Percentiles rank a stretch among this genome's conserved stretches.
phyloP scores from a whole-genome alignment of 1,140 invertebrate species.

The Drosophila persimilis region DNA sequence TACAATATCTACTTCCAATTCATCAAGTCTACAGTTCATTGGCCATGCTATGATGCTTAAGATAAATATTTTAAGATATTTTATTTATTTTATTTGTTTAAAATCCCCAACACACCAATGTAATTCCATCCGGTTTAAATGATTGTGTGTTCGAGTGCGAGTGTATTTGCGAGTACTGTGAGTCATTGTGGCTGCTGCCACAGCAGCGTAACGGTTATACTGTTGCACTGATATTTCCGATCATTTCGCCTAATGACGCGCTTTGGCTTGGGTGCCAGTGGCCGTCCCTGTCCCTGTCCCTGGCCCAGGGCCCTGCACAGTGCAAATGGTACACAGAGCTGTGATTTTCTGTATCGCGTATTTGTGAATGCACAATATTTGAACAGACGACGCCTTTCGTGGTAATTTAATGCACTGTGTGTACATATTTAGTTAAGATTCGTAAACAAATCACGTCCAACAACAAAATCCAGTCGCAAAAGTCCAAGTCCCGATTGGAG shows the following conservation, averaged over 20 bases:
- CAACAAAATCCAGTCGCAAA: constrained; percentile 43
- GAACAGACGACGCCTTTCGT: constrained; percentile 62
- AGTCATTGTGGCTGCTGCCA: background rate
- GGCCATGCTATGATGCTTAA: too few species aligned
- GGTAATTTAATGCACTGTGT: constrained; percentile 74
- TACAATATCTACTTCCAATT: too few species aligned
- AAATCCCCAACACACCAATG: too few species aligned
- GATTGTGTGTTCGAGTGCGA: too few species aligned
- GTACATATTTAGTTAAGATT: constrained; percentile 74
- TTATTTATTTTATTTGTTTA: too few species aligned
- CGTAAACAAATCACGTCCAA: constrained; percentile 78
- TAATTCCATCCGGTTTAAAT: too few species aligned
- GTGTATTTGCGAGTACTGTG: too few species aligned
- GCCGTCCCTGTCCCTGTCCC: background rate
- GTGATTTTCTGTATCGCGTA: constrained; percentile 46
- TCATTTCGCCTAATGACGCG: constrained; percentile 36
- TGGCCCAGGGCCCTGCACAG: constrained; percentile 1
- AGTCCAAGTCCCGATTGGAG: background rate
- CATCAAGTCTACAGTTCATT: too few species aligned
- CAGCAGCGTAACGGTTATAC: background rate
- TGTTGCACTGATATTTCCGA: constrained; percentile 1
- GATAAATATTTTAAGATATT: too few species aligned
- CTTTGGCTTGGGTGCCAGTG: constrained; percentile 8
- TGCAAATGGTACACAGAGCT: constrained; percentile 43
- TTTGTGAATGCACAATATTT: constrained; percentile 60